Evolutionary conservation across 1,140 invertebrate genomes (phyloP), one percentile per base, ranked within the genome.

Genomic region (Drosophila obscura): DNA sequence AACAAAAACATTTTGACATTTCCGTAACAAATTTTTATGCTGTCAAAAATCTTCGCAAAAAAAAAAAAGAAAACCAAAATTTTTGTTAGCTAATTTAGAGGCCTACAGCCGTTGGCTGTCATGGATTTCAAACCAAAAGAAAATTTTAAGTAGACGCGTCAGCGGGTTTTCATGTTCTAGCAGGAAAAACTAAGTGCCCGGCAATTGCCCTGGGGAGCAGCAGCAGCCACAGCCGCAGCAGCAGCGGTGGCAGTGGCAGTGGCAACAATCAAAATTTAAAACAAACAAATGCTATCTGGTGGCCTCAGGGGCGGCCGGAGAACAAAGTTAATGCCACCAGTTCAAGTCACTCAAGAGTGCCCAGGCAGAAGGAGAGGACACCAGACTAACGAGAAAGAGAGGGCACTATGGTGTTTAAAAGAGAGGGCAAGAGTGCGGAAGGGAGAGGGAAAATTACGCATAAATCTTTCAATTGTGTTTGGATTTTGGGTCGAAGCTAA

Each of bases 401-500:
- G 61, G 76, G 62, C 76, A 84, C 73, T 85, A 81, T 80, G 85
- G 73, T 84, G 64, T 74, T 48, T 63, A 15, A 56, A 56, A 48
- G 57, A 22, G 26, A 49, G 50, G 48, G 55, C 50, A 46, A 7
- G 24, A 22, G 19, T 15, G 51, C 5, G 55, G 46, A 56, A 19
- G 60, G 11, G 22, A 53, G 60, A 26, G 52, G 57, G 53, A 22
- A 75, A 87, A 78, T 87, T 76, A 75, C 64, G 79, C 83, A 87
- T 87, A 87, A 87, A 87, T 87, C 82, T 88, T 76, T 87, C 82
- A 87, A 78, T 88, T 82, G 78, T 85, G 82, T 85, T 85, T 87
- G 73, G 73, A 85, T 84, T 82, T 78, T 75, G 61, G 78, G 57
- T 67, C 48, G 64, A 69, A 87, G 82, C 78, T 85, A 87, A 85